phyloP scores from a whole-genome alignment of 2,888 invertebrate species.

The Leptothorax acervorum region DNA sequence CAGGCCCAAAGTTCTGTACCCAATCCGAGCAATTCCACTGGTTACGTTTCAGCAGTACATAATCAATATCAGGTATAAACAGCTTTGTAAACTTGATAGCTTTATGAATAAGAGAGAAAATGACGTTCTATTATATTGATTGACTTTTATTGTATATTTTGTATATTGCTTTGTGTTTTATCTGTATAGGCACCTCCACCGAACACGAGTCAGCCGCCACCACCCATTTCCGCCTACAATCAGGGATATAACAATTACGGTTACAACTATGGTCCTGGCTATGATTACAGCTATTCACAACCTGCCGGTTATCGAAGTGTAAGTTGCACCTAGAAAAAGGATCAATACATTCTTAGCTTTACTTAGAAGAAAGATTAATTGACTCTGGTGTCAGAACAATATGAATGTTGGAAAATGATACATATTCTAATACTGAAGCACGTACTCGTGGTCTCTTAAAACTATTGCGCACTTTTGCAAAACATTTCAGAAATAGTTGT shows the following conservation, averaged over 20 bases:
- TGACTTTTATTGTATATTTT: background rate
- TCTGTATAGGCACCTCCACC: slow-evolving; percentile 79
- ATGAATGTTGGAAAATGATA: background rate
- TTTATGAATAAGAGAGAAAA: background rate
- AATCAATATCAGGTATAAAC: slow-evolving; percentile 82
- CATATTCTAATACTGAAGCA: background rate
- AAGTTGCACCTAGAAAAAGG: slow-evolving; percentile 72
- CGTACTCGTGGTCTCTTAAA: slow-evolving; percentile 35
- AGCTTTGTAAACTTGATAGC: background rate
- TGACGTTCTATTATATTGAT: background rate
- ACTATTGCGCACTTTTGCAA: slow-evolving; percentile 42
- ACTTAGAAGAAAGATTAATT: slow-evolving; percentile 13
- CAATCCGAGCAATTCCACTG: slow-evolving; percentile 71
- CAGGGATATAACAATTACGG: slow-evolving; percentile 83
- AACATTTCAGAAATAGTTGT: slow-evolving; percentile 33
- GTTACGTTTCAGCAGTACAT: slow-evolving; percentile 79
- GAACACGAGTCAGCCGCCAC: slow-evolving; percentile 83
- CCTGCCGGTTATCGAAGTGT: slow-evolving; percentile 82
- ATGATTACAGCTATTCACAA: slow-evolving; percentile 83
- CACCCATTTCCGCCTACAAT: slow-evolving; percentile 80
- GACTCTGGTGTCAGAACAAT: slow-evolving; percentile 17
- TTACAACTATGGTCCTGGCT: slow-evolving; percentile 81
- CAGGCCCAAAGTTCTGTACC: slow-evolving; percentile 72
- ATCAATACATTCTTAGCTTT: slow-evolving; percentile 16
- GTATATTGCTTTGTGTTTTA: background rate